Evolutionary conservation across 2,797 vertebrate genomes (phyloP).

Genomic region (Hafferia zeledoni): DNA sequence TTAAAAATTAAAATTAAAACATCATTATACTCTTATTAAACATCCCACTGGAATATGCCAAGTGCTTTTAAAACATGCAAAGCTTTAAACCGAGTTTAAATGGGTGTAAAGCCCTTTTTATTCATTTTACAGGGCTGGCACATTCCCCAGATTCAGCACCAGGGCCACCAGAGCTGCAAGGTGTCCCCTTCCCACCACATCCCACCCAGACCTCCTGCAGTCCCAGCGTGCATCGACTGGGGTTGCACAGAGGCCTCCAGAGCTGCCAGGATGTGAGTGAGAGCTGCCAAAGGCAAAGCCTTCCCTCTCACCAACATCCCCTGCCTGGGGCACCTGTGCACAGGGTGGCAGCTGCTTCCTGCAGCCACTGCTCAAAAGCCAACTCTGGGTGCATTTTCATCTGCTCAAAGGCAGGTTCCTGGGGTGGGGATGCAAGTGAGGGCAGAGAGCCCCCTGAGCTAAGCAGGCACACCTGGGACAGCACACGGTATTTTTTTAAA

Average conservation of each 20-base stretch:
- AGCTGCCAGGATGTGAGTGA: not conserved
- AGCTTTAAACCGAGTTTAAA: constrained; percentile 17
- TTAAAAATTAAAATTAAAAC: constrained; percentile 72
- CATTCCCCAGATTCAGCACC: not conserved
- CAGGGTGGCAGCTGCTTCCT: fast-evolving
- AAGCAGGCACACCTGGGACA: not conserved
- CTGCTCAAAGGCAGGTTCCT: not conserved
- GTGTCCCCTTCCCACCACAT: not conserved
- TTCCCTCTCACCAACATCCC: not conserved
- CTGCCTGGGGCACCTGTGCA: not conserved
- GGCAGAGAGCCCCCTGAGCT: not conserved
- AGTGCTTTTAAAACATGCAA: constrained; percentile 41
- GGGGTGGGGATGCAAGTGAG: not conserved
- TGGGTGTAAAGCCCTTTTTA: not conserved
- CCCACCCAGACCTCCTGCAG: not conserved
- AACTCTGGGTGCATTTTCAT: not conserved
- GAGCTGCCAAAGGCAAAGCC: not conserved
- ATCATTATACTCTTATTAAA: constrained; percentile 49
- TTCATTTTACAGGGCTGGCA: not conserved
- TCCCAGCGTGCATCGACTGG: fast-evolving
- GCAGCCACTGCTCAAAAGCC: not conserved
- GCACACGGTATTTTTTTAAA: not conserved
- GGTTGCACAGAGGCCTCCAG: fast-evolving
- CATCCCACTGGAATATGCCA: constrained; percentile 34
- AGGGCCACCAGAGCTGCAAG: not conserved